Conservation (phyloP, 2,888 invertebrate genomes). For the Heliconius sara region DNA sequence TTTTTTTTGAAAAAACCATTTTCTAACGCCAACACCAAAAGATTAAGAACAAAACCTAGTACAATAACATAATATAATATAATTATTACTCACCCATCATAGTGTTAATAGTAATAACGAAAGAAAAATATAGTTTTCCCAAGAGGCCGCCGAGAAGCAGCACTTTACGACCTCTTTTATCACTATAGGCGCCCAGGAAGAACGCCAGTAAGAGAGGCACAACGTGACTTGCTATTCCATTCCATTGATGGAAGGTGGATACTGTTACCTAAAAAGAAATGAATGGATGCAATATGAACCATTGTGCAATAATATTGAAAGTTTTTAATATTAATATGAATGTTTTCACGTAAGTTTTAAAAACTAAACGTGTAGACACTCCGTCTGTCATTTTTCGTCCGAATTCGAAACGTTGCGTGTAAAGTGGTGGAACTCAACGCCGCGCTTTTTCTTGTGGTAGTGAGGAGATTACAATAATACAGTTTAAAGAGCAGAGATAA, state of each 20-base stretch:
- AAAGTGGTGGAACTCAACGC: too few relatives aligned
- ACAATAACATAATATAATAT: neutral
- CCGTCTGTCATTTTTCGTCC: too few relatives aligned
- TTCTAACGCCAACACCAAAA: too few relatives aligned
- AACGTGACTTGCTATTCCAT: constrained; percentile 88
- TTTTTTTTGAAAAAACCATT: too few relatives aligned
- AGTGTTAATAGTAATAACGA: constrained; percentile 89
- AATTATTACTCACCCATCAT: constrained; percentile 71
- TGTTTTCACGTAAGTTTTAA: neutral
- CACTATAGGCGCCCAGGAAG: constrained; percentile 92
- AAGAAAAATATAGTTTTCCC: constrained; percentile 90
- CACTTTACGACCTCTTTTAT: constrained; percentile 89
- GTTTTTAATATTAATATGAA: too few relatives aligned
- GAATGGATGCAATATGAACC: neutral
- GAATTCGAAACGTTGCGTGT: too few relatives aligned
- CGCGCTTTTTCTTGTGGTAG: too few relatives aligned
- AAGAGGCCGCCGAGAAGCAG: constrained; percentile 88
- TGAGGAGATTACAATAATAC: too few relatives aligned
- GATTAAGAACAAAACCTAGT: neutral
- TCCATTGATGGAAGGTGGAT: constrained; percentile 90
- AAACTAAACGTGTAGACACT: neutral
- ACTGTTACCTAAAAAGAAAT: constrained; percentile 84
- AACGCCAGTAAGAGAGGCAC: constrained; percentile 90
- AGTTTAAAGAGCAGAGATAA: too few relatives aligned
- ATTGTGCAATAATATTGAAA: too few relatives aligned